A percentile compares a stretch with the other conserved stretches of the same genome.
Conservation (phyloP, 2,888 invertebrate genomes). For the Hydrotaea diabolus region DNA sequence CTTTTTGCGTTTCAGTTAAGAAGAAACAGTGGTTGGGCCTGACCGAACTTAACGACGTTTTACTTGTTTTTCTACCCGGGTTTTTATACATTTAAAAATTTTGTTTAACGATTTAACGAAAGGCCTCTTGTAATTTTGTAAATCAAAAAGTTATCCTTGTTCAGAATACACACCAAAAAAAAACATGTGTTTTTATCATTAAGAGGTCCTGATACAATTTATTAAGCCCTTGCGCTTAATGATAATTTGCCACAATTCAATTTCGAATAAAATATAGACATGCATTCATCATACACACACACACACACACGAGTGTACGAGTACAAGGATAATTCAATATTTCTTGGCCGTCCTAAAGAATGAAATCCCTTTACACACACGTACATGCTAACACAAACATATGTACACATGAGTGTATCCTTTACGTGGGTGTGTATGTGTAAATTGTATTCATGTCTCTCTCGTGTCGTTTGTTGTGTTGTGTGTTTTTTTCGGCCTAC, state of each 20-base stretch:
- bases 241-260: slow-evolving; percentile 37
- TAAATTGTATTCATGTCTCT: slow-evolving; percentile 1
- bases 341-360: slow-evolving; percentile 43
- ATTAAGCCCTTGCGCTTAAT: not conserved
- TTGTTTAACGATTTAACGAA: too few relatives aligned
- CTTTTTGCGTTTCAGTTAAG: too few relatives aligned
- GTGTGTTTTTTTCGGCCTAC: too few relatives aligned
- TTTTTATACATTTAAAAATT: too few relatives aligned
- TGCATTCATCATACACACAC: not conserved
- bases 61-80: too few relatives aligned
- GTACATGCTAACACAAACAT: too few relatives aligned
- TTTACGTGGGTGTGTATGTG: not conserved
- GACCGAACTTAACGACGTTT: too few relatives aligned
- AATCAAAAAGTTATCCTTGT: too few relatives aligned
- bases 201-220: not conserved
- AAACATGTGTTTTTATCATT: slow-evolving; percentile 12
- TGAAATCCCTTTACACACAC: slow-evolving; percentile 42
- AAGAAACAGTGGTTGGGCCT: too few relatives aligned
- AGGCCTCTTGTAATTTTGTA: too few relatives aligned
- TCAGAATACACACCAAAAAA: not conserved
- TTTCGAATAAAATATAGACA: too few relatives aligned
- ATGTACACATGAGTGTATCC: not conserved
- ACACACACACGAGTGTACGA: not conserved
- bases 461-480: too few relatives aligned
- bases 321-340: slow-evolving; percentile 49